Conservation (phyloP, 2,797 vertebrate species). For the Tokudaia muenninki region DNA sequence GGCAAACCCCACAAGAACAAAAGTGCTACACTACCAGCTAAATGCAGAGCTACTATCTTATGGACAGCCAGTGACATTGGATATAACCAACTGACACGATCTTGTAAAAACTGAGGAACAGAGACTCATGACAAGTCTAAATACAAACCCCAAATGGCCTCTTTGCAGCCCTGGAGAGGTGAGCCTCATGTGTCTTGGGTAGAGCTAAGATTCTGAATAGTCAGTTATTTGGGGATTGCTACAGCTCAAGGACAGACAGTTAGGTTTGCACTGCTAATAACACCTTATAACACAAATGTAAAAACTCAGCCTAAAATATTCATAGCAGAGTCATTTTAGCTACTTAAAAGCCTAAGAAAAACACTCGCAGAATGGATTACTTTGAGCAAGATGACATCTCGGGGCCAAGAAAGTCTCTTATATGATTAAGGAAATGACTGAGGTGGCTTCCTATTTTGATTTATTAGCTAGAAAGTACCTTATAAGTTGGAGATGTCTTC, state of each 20-base stretch:
- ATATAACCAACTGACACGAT: neutral
- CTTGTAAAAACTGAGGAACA: neutral
- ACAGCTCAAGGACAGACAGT: neutral
- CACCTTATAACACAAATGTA: neutral
- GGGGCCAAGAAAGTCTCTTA: constrained; percentile 33
- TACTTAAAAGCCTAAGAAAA: constrained; percentile 45
- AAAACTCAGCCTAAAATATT: constrained; percentile 40
- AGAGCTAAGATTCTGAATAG: neutral
- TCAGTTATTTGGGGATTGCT: neutral
- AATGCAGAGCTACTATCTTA: constrained; percentile 1
- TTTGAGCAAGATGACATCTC: constrained; percentile 29
- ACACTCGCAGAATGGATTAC: neutral
- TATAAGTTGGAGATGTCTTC: constrained; percentile 11
- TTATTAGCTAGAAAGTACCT: constrained; percentile 45
- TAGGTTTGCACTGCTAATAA: constrained; percentile 7
- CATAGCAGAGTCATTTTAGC: constrained; percentile 44
- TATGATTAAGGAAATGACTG: constrained; percentile 27
- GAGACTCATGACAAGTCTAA: neutral
- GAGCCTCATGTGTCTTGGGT: neutral
- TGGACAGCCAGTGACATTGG: neutral
- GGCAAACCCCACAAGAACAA: neutral
- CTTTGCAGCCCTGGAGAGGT: neutral
- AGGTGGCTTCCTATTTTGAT: neutral
- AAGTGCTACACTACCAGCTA: neutral
- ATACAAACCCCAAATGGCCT: neutral